A percentile compares a stretch with the other conserved stretches of the same genome.
phyloP scores from a whole-genome alignment of 2,888 invertebrate species.

The Erebia palarica region DNA sequence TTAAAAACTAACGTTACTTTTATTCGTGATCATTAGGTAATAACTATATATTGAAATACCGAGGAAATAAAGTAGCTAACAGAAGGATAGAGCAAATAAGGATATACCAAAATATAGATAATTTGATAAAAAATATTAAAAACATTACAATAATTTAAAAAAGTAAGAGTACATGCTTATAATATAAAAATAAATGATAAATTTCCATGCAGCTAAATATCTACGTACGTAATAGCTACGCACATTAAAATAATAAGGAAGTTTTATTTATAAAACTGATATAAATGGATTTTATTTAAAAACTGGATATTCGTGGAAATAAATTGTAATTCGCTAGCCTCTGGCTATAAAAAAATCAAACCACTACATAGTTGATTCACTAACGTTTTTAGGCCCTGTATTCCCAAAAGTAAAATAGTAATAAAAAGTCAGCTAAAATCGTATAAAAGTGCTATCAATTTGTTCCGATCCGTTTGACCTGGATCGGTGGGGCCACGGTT shows the following conservation, averaged over 20 bases:
- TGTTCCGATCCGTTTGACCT: constrained; percentile 76
- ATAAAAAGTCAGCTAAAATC: constrained; percentile 62
- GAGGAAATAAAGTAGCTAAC: too few relatives aligned
- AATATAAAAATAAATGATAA: too few relatives aligned
- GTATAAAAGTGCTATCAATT: constrained; percentile 74
- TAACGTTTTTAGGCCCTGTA: constrained; percentile 31
- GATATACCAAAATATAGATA: too few relatives aligned
- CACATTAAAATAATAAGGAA: background rate
- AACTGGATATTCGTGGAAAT: background rate
- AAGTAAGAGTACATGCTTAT: too few relatives aligned
- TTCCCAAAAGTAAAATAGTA: constrained; percentile 40
- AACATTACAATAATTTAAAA: too few relatives aligned
- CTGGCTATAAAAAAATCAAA: constrained; percentile 7
- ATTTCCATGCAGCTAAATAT: too few relatives aligned
- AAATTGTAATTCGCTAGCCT: constrained; percentile 2
- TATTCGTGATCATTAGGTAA: background rate
- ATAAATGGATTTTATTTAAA: background rate
- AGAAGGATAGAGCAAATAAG: too few relatives aligned
- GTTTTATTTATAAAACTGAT: background rate
- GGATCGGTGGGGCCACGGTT: constrained; percentile 74
- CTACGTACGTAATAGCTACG: too few relatives aligned
- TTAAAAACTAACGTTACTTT: background rate
- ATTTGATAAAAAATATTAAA: too few relatives aligned
- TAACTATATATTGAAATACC: background rate
- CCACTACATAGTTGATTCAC: constrained; percentile 6